Percentiles rank a stretch among this genome's conserved stretches.
Conservation (phyloP, 2,888 invertebrate species). For the Tachina grossa region DNA sequence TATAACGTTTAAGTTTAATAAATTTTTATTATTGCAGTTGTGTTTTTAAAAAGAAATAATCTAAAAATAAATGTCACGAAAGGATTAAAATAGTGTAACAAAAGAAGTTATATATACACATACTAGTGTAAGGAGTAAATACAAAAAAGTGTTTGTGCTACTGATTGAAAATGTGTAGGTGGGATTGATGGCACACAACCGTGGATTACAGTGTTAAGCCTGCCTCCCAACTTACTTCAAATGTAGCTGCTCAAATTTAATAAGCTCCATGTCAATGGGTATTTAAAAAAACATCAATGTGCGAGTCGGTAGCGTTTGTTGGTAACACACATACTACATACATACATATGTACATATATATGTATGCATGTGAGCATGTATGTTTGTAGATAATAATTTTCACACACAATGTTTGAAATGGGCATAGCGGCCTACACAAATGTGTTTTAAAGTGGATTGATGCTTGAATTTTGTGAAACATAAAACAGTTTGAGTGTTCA, state of each 20-base stretch:
- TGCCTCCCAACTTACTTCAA: slow-evolving; percentile 16
- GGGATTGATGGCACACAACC: slow-evolving; percentile 61
- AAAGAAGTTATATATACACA: not conserved
- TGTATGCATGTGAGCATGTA: too few relatives aligned
- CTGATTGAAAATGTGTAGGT: slow-evolving; percentile 9
- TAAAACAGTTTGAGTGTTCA: slow-evolving; percentile 27
- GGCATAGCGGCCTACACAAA: not conserved
- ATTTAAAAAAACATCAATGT: slow-evolving; percentile 14
- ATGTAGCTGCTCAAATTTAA: slow-evolving; percentile 46
- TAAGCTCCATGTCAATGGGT: slow-evolving; percentile 41
- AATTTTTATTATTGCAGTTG: slow-evolving; percentile 12
- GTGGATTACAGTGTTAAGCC: slow-evolving; percentile 68
- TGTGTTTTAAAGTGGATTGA: not conserved
- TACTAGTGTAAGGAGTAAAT: not conserved
- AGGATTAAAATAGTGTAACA: slow-evolving; percentile 8
- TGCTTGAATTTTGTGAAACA: slow-evolving; percentile 38
- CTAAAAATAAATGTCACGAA: slow-evolving; percentile 33
- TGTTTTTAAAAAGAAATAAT: slow-evolving; percentile 13
- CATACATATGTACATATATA: too few relatives aligned
- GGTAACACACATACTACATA: too few relatives aligned
- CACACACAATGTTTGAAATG: not conserved
- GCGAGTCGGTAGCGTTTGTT: not conserved
- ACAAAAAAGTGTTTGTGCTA: slow-evolving; percentile 17
- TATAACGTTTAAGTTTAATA: slow-evolving; percentile 5
- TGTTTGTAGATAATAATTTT: slow-evolving; percentile 1